A percentile compares a stretch with the other conserved stretches of the same genome.
Conservation (phyloP, 2,888 invertebrate species). For the Lepeophtheirus nordmannii region DNA sequence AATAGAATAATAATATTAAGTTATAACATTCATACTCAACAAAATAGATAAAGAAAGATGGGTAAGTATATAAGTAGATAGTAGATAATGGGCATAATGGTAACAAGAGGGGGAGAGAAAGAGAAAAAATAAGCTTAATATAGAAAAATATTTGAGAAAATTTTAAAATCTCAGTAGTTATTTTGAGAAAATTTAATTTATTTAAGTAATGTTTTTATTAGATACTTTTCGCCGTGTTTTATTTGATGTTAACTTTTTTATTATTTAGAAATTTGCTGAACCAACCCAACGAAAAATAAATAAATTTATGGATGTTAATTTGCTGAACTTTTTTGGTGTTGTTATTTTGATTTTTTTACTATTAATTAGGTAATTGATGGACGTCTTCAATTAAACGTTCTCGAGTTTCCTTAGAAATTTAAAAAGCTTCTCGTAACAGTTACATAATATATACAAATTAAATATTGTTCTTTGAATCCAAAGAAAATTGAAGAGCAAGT, state of each 20-base stretch:
- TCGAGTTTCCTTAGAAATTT: neutral
- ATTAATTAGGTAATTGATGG: too few species aligned
- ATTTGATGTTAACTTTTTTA: neutral
- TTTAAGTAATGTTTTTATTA: neutral
- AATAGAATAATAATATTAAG: neutral
- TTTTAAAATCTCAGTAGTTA: neutral
- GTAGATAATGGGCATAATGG: neutral
- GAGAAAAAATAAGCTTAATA: neutral
- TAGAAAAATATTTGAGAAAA: neutral
- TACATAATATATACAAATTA: neutral
- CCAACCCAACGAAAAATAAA: conserved; percentile 1
- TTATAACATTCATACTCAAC: neutral
- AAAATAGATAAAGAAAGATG: neutral
- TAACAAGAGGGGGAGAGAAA: neutral
- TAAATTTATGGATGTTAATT: neutral
- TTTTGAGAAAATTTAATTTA: neutral
- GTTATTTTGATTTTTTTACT: neutral
- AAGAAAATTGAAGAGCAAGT: too few species aligned
- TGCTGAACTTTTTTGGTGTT: neutral
- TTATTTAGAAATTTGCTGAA: neutral
- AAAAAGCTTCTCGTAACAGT: neutral
- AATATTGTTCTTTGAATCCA: too few species aligned
- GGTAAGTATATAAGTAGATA: neutral
- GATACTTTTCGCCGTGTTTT: neutral
- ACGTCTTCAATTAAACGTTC: neutral